Base-by-base conservation (phyloP, 2,797 vertebrate species). In the Todus mexicanus region DNA sequence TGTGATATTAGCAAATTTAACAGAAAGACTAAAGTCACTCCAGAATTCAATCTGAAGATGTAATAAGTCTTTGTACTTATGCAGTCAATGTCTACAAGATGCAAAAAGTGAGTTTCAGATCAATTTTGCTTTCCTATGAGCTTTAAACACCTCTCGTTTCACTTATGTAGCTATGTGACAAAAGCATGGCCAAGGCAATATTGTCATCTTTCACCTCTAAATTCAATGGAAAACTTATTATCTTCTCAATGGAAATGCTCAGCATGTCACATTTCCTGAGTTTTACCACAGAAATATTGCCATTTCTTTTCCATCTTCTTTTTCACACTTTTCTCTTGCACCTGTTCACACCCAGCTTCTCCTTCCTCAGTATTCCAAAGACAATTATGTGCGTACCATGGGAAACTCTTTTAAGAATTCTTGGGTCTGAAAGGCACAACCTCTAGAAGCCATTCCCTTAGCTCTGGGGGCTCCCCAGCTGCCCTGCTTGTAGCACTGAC, bases 341-440 rank as follows among this genome's bases (percentile, higher is more conserved):
- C 23, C 60, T 73, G n/a, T 65, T 78, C 66, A 74, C 50, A 37
- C 17, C n/a, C 26, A 56, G 19, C 26, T 92, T 81, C 33, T 80
- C 20, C 38, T 61, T 84, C 47, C 35, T 83, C 7, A 5, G 11
- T 22, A 37, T 38, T 43, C 47, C 27, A 69, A 65, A 89, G 38
- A 50, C 26, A 87, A 19, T 21, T 51, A 6, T 2, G 2, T 0
- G 1, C 0, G 1, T 22, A 31, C 31, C 56, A 54, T 8, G 60
- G 23, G 35, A 86, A 92, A 89, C 1, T 0, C 5, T 15, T 31
- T 33, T 72, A 51, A 66, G 63, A 70, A 56, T 14, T 54, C 38
- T 4, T 35, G 8, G 21, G 8, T 75, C n/a, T 2, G 2, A 81
- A 60, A 77, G 38, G 35, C n/a, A 45, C 20, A 29, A 35, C 10